Base-by-base conservation (phyloP, 30 jellyfish, hydroid and myxozoan species). In the Hydractinia symbiolongicarpus region DNA sequence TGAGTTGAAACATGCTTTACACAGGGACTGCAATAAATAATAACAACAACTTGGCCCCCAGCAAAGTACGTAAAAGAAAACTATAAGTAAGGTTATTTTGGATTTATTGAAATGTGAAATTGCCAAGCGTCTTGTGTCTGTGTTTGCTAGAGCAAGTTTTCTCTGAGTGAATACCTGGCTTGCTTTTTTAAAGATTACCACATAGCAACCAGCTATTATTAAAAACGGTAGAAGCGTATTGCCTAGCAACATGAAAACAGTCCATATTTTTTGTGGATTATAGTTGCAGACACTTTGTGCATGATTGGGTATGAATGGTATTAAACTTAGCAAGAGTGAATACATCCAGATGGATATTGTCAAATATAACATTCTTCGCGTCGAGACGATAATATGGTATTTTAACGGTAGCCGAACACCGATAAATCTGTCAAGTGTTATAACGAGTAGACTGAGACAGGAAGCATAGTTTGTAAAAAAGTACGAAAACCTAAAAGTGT, bases 21-120 rank as follows among this genome's bases (percentile, higher is more conserved):
- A 88, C 53, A 82, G 9, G 13, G 94, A 81, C 16, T 51, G 49
- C 51, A 83, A 50, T 15, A 72, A 67, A 69, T 88, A 88, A 73
- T 83, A 88, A 17, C 83, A 76, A 50, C 82, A 79, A 44, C 94
- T 82, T 8, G 96, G 96, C 7, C 96, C 96, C 96, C 96, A 88
- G 55, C 96, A 88, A 7, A 88, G 7, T 2, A 79, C 84, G 67
- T 78, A 88, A 13, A 82, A 83, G 11, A 88, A 66, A 52, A 79
- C 14, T 4, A 72, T 50, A 17, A 90, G 76, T 64, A 64, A 64
- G 40, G 74, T 64, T 9, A 64, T 7, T 51, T 64, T 64, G 52
- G 74, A 64, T 64, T 64, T 64, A 51, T 64, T 64, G 51, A 73
- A 57, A 67, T 88, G 83, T 14, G 90, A 5, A n/a, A 49, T 75